Conservation (phyloP, 2,113 vertebrate genomes). For the Callorhinus ursinus region DNA sequence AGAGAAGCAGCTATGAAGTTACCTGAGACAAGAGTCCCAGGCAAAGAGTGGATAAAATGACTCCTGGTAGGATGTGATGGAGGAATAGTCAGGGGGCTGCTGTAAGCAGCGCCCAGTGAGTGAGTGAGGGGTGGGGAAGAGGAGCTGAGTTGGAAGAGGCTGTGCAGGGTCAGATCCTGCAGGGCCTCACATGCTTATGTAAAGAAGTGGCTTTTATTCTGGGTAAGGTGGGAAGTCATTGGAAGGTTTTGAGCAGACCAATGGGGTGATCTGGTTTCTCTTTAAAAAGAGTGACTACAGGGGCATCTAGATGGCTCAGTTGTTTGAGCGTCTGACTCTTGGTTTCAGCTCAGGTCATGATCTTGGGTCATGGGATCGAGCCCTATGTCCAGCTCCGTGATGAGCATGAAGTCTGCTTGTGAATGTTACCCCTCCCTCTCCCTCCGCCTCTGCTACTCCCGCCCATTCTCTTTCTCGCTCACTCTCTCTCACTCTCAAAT, state of each 20-base stretch:
- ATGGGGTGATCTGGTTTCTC: not conserved
- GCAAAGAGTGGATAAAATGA: not conserved
- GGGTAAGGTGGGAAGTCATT: not conserved
- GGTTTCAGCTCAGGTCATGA: not conserved
- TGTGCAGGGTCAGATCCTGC: not conserved
- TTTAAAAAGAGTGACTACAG: not conserved
- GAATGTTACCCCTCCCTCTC: not conserved
- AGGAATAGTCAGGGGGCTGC: no score
- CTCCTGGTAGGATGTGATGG: no score
- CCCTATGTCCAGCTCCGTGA: not conserved
- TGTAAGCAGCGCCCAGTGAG: fast-evolving
- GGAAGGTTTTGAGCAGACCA: not conserved
- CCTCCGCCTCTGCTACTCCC: not conserved
- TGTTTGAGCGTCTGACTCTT: not conserved
- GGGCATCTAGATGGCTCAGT: not conserved
- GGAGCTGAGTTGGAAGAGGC: not conserved
- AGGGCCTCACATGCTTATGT: not conserved
- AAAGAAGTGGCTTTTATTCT: not conserved
- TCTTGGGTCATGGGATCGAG: not conserved
- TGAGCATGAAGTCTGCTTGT: not conserved
- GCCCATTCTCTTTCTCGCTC: not conserved
- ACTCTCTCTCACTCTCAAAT: not conserved
- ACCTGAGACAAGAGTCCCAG: not conserved
- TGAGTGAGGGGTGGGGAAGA: fast-evolving
- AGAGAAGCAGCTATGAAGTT: not conserved